Base-by-base conservation (phyloP, 2,888 invertebrate species). In the Hydraecia micacea region DNA sequence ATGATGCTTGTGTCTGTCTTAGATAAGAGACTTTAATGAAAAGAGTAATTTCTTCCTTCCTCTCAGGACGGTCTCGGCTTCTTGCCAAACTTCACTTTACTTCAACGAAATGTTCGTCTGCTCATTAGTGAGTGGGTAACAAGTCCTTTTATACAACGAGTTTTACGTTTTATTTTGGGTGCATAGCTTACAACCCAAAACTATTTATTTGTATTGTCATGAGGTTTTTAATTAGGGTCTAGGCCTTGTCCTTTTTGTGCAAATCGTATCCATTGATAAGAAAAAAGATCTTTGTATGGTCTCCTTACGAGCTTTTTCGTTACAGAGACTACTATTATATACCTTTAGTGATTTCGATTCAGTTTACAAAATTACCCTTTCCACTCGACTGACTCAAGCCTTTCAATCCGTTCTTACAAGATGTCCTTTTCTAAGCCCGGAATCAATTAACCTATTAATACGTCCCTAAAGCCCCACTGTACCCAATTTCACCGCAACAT, bases 101-200 rank as follows among this genome's bases (percentile, higher is more conserved):
- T 79, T 71, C 46, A n/a, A 58, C 49, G 36, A 42, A 60, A 49
- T 71, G 66, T 71, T 66, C 66, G 66, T 58, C 46, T 79, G 71
- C 71, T 79, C 79, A 79, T 71, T 79, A 79, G 42, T 66, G 36
- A 79, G 42, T 66, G 36, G n/a, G 42, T 79, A 58, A 67, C 60
- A 79, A 79, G 66, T 42, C 49, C 58, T 77, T 72, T 28, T 13
- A 49, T 32, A 49, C 28, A 62, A 62, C n/a, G n/a, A 13, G 11
- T 21, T 21, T 70, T 70, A 36, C 11, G 11, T 39, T 39, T 39
- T 9, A 3, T 11, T 11, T 52, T 32, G 36, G 3, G 25, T 52
- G 32, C 5, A 46, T 11, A 46, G 21, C 25, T 58, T 60, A 36
- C 32, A 15, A 21, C 52, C 13, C 32, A 42, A 42, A 8, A 42